Percentiles rank a stretch among this genome's conserved stretches.
Evolutionary conservation across 2,888 invertebrate genomes (phyloP).

Genomic region (Drosophila anceps): DNA sequence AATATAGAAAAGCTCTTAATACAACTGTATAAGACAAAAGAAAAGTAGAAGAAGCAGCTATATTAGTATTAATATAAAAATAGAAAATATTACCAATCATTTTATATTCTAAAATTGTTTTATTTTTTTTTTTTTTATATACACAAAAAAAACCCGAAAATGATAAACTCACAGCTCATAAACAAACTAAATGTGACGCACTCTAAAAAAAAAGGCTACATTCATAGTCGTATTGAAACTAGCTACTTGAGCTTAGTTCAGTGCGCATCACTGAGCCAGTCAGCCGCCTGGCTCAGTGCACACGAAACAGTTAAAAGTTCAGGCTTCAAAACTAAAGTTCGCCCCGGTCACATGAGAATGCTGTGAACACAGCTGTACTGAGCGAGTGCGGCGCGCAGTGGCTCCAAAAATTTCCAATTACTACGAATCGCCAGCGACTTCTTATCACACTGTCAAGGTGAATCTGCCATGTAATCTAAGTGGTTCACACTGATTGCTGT

Average conservation of each 20-base stretch:
- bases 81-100: too few relatives aligned
- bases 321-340: slow-evolving; percentile 12
- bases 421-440: slow-evolving; percentile 16
- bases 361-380: slow-evolving; percentile 47
- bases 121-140: too few relatives aligned
- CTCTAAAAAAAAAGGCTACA: too few relatives aligned
- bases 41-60: not conserved
- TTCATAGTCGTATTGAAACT: not conserved
- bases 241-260: not conserved
- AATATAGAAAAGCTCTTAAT: too few relatives aligned
- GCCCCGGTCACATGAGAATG: slow-evolving; percentile 19
- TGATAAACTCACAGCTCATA: too few relatives aligned
- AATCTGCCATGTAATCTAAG: slow-evolving; percentile 52
- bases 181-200: too few relatives aligned
- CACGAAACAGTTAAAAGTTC: slow-evolving; percentile 13
- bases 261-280: not conserved
- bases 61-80: too few relatives aligned
- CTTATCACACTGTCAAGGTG: slow-evolving; percentile 61
- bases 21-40: not conserved
- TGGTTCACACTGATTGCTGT: slow-evolving; percentile 8
- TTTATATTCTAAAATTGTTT: too few relatives aligned
- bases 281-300: not conserved
- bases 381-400: slow-evolving; percentile 1
- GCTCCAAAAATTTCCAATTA: slow-evolving; percentile 2
- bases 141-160: too few relatives aligned